Percentiles rank a stretch among this genome's conserved stretches.
These are phyloP conservation scores for Philereme vetulata DNA, from an alignment of 2,888 invertebrate genomes.

Conservation along the genomic window DNA sequence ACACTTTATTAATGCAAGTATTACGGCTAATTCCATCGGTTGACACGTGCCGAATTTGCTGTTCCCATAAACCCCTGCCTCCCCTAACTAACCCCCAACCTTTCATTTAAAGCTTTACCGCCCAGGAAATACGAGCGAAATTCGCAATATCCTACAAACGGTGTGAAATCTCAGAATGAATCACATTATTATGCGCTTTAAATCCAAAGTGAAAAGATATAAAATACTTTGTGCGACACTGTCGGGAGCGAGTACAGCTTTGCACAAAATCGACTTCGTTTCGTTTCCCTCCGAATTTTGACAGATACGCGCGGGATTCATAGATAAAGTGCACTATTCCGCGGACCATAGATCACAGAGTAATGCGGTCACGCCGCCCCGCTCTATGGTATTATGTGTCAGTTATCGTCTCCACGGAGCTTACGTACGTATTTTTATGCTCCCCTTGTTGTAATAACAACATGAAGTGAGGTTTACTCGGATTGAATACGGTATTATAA, in stretches of 20 bases:
- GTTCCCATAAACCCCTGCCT: slow-evolving; percentile 74
- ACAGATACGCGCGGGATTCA: slow-evolving; percentile 63
- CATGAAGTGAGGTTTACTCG: slow-evolving; percentile 81
- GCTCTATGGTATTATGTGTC: slow-evolving; percentile 83
- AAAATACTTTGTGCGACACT: slow-evolving; percentile 41
- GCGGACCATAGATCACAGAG: slow-evolving; percentile 80
- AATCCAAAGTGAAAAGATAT: slow-evolving; percentile 46
- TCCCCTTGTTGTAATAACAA: slow-evolving; percentile 80
- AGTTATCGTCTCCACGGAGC: slow-evolving; percentile 82
- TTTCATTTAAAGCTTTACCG: slow-evolving; percentile 55
- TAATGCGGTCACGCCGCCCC: slow-evolving; percentile 83
- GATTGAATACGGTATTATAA: slow-evolving; percentile 84
- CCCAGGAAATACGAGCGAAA: slow-evolving; percentile 29
- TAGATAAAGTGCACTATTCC: slow-evolving; percentile 70
- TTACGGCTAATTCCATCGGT: slow-evolving; percentile 80
- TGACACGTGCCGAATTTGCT: slow-evolving; percentile 81
- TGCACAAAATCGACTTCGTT: slow-evolving; percentile 55
- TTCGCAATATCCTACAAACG: slow-evolving; percentile 1
- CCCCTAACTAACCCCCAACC: slow-evolving; percentile 47
- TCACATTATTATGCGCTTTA: slow-evolving; percentile 38
- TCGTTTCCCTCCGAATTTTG: slow-evolving; percentile 69
- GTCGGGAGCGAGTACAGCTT: slow-evolving; percentile 43
- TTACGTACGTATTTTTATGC: slow-evolving; percentile 78
- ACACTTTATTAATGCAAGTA: slow-evolving; percentile 84
- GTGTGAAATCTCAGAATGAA: slow-evolving; percentile 21